phyloP scores from a whole-genome alignment of 2,113 vertebrate species.

The Proteles cristata region DNA sequence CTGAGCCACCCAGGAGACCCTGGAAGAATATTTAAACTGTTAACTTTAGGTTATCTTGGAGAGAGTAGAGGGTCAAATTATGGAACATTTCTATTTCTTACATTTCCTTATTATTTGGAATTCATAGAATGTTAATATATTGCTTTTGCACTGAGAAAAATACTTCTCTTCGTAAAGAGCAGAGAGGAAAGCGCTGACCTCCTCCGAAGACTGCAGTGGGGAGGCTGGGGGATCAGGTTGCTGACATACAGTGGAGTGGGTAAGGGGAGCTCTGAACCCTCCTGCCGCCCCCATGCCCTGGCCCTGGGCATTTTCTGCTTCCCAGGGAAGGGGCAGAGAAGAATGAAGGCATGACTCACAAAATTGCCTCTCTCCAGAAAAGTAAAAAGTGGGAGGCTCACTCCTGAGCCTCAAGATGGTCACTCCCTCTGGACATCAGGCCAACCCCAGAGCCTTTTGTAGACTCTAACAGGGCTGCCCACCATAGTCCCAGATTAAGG shows the following conservation, averaged over 20 bases:
- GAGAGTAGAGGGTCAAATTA: background rate
- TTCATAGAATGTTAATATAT: background rate
- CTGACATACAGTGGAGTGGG: background rate
- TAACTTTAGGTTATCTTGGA: background rate
- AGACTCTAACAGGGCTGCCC: background rate
- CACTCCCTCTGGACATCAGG: background rate
- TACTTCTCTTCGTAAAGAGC: background rate
- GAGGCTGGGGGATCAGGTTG: background rate
- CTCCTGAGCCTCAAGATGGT: background rate
- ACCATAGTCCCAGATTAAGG: background rate
- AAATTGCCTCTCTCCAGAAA: background rate
- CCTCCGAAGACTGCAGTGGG: background rate
- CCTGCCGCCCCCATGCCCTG: no score
- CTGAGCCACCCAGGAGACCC: no score
- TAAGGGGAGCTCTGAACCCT: no score
- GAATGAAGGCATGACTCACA: background rate
- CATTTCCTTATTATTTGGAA: background rate
- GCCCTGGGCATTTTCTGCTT: background rate
- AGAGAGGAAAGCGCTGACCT: background rate
- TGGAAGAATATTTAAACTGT: background rate
- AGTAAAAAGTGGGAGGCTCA: background rate
- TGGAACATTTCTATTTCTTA: background rate
- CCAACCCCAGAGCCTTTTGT: background rate
- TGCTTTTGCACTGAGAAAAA: background rate
- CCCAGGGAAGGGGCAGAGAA: background rate